Evolutionary conservation across 2,888 invertebrate species (phyloP), one percentile per base, ranked within the genome.

Genomic region (Subacronicta megacephala): DNA sequence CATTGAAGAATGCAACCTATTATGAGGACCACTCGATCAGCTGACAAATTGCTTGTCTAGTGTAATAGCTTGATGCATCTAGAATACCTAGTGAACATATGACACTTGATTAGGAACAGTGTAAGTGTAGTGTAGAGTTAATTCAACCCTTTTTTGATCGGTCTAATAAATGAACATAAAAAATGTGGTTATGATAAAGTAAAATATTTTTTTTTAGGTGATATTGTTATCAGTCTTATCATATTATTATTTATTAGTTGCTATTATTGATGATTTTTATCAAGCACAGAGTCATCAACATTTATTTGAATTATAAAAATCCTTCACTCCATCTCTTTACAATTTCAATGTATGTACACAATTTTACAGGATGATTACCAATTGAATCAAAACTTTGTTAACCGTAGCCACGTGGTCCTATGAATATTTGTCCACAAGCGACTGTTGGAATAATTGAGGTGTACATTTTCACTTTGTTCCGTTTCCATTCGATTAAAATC

Each of bases 401-500:
- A 83, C 78, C 73, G 76, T 80, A 81, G 77, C 78, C 82, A 81
- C 82, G 84, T 83, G 87, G 87, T 87, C 87, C 85, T 86, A 83
- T 87, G 87, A 87, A 84, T 88, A 90, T 92, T 90, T 91, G 90
- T 91, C 90, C 90, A 88, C 84, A 84, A 85, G 82, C 89, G 85
- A 80, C 84, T 81, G 90, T 84, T 88, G 88, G 92, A 93, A 92
- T 93, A 93, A 93, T 93, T 93, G 93, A 93, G 93, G 93, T 93
- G 93, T 93, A 92, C 93, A 93, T 93, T 93, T 93, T 93, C 93
- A 93, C 93, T 93, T 93, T 93, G 93, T 92, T 92, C 93, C 89
- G 91, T 92, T 92, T 93, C 93, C 93, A 92, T 92, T 93, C 93
- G 93, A 93, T 93, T 93, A 93, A 93, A 92, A 93, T 88, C 88